A percentile compares a stretch with the other conserved stretches of the same genome.
These are phyloP conservation scores for Nymphalis c-album DNA, from an alignment of 2,888 invertebrate genomes.

Conservation along the genomic window DNA sequence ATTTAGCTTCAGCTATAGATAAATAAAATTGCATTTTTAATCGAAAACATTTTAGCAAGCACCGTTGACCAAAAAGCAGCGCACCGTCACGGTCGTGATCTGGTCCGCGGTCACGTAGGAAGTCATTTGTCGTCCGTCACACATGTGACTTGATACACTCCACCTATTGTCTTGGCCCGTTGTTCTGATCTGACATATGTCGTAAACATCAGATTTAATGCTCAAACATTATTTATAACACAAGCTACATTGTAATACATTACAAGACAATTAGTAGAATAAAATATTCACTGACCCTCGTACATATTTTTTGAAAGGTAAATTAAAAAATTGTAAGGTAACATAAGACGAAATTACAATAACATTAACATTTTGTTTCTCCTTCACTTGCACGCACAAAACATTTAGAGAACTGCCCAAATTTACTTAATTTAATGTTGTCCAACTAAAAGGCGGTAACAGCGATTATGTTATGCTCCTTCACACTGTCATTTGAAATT, in stretches of 20 bases:
- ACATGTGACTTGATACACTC: constrained; percentile 52
- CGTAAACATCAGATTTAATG: constrained; percentile 28
- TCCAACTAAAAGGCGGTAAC: too few species aligned
- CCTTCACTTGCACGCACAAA: too few species aligned
- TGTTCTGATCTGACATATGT: constrained; percentile 43
- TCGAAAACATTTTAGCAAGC: constrained; percentile 36
- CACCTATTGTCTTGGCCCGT: constrained; percentile 51
- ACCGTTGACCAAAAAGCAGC: constrained; percentile 59
- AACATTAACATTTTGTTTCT: too few species aligned
- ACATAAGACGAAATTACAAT: too few species aligned
- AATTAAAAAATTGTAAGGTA: too few species aligned
- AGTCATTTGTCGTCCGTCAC: constrained; percentile 63
- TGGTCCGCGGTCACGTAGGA: constrained; percentile 62
- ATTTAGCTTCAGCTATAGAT: not conserved
- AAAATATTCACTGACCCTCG: too few species aligned
- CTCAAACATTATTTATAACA: constrained; percentile 5
- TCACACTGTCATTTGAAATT: too few species aligned
- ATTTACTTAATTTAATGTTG: too few species aligned
- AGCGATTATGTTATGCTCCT: too few species aligned
- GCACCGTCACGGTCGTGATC: constrained; percentile 63
- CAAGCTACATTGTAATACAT: not conserved
- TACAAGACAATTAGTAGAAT: not conserved
- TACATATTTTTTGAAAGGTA: too few species aligned
- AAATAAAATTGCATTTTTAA: not conserved
- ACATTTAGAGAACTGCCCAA: too few species aligned